phyloP scores from a whole-genome alignment of 2,888 invertebrate species.

The Baccha elongata region DNA sequence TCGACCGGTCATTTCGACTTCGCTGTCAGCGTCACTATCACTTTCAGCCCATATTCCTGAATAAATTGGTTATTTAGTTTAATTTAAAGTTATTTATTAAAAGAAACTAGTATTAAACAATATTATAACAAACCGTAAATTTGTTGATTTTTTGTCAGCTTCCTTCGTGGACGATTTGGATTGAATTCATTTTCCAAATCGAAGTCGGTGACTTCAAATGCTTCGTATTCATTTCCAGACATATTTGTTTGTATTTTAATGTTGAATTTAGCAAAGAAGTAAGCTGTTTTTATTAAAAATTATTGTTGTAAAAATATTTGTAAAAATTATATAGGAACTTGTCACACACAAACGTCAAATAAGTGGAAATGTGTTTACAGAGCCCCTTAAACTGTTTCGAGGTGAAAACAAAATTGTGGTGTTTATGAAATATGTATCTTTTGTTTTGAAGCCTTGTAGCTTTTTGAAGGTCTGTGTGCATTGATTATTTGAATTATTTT shows the following conservation, averaged over 20 bases:
- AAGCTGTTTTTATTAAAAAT: too few relatives aligned
- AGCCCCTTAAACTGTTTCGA: not conserved
- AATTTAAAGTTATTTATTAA: not conserved
- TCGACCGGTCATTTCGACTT: constrained; percentile 82
- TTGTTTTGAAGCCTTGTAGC: not conserved
- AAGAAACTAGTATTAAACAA: not conserved
- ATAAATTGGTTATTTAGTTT: constrained; percentile 39
- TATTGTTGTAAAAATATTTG: too few relatives aligned
- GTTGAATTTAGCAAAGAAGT: too few relatives aligned
- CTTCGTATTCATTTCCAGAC: constrained; percentile 89
- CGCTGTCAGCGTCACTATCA: constrained; percentile 89
- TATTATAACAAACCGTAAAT: constrained; percentile 89
- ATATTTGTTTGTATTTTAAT: constrained; percentile 72
- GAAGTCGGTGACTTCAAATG: constrained; percentile 97
- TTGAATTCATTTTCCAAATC: constrained; percentile 97
- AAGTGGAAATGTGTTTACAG: constrained; percentile 3
- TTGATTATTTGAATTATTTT: not conserved
- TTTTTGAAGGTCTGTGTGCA: not conserved
- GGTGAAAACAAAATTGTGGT: not conserved
- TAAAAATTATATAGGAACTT: too few relatives aligned
- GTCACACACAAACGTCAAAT: too few relatives aligned
- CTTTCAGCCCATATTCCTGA: constrained; percentile 96
- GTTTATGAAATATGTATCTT: not conserved
- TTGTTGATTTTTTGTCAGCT: constrained; percentile 93
- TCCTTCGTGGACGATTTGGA: constrained; percentile 88